Conservation (phyloP, 1,140 invertebrate genomes). For the Orius insidiosus region DNA sequence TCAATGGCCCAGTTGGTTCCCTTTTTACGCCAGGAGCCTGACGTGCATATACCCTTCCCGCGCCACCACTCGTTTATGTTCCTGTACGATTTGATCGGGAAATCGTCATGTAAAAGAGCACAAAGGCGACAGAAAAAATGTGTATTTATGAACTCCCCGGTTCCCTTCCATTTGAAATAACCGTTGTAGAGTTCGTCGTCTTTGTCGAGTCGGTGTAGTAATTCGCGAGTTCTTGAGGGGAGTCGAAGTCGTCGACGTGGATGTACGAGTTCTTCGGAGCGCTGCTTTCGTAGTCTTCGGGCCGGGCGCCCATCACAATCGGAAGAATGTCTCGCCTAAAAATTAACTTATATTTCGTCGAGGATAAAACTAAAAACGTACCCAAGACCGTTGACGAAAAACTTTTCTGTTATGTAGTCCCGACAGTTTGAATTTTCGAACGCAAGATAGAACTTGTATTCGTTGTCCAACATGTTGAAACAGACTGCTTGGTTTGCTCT, state of each 20-base stretch:
- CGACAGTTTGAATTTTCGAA: slow-evolving; percentile 95
- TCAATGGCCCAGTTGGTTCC: slow-evolving; percentile 11
- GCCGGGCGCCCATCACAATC: slow-evolving; percentile 88
- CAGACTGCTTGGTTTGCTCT: slow-evolving; percentile 55
- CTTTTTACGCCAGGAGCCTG: slow-evolving; percentile 17
- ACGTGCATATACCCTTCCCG: slow-evolving; percentile 48
- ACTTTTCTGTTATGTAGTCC: slow-evolving; percentile 95
- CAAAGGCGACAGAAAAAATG: slow-evolving; percentile 80
- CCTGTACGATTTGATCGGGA: slow-evolving; percentile 45
- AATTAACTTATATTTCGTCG: not conserved
- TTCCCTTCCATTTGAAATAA: slow-evolving; percentile 80
- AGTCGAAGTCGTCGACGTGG: slow-evolving; percentile 85
- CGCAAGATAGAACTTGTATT: slow-evolving; percentile 95
- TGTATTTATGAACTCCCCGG: slow-evolving; percentile 86
- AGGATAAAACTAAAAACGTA: slow-evolving; percentile 28
- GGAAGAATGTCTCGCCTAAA: slow-evolving; percentile 73
- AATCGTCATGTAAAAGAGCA: slow-evolving; percentile 65
- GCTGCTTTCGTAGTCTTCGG: slow-evolving; percentile 69
- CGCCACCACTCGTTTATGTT: slow-evolving; percentile 81
- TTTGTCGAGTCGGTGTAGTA: slow-evolving; percentile 69
- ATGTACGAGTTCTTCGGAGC: slow-evolving; percentile 81
- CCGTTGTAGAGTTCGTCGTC: slow-evolving; percentile 81
- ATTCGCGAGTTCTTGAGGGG: slow-evolving; percentile 62
- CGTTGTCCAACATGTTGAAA: slow-evolving; percentile 75
- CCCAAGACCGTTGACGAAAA: slow-evolving; percentile 83